phyloP scores from a whole-genome alignment of 2,113 vertebrate species.

The Tonatia bakeri region DNA sequence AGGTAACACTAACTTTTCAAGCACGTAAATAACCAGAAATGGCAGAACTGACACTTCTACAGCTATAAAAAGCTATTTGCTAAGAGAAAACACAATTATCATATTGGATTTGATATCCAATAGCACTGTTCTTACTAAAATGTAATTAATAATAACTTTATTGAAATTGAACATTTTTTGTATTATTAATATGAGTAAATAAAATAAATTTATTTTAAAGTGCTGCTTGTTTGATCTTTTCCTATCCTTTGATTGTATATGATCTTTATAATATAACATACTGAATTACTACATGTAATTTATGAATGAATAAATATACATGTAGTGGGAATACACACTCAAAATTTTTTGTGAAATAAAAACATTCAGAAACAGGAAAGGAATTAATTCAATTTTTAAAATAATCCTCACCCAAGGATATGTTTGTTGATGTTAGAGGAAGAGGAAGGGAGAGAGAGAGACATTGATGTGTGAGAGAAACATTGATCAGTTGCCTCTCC shows the following conservation, averaged over 20 bases:
- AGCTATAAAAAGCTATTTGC: not conserved
- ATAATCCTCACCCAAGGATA: too few relatives aligned
- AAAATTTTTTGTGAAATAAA: not conserved
- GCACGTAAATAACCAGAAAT: not conserved
- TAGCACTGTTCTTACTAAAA: not conserved
- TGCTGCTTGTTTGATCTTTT: not conserved
- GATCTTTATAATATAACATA: not conserved
- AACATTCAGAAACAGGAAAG: not conserved
- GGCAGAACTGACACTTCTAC: not conserved
- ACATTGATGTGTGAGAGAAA: too few relatives aligned
- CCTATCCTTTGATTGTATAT: not conserved
- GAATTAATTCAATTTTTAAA: too few relatives aligned
- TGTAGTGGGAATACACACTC: not conserved
- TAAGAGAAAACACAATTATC: not conserved
- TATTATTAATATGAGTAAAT: not conserved
- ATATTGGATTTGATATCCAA: not conserved
- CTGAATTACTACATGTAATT: not conserved
- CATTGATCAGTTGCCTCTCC: too few relatives aligned
- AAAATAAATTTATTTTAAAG: not conserved
- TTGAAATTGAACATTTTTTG: not conserved
- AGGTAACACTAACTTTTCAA: not conserved
- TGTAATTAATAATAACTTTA: not conserved
- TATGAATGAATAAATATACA: not conserved
- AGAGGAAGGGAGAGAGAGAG: too few relatives aligned
- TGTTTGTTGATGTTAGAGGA: too few relatives aligned